These are phyloP conservation scores for Macropis europaea DNA, from an alignment of 2,888 invertebrate genomes.

Conservation along the genomic window DNA sequence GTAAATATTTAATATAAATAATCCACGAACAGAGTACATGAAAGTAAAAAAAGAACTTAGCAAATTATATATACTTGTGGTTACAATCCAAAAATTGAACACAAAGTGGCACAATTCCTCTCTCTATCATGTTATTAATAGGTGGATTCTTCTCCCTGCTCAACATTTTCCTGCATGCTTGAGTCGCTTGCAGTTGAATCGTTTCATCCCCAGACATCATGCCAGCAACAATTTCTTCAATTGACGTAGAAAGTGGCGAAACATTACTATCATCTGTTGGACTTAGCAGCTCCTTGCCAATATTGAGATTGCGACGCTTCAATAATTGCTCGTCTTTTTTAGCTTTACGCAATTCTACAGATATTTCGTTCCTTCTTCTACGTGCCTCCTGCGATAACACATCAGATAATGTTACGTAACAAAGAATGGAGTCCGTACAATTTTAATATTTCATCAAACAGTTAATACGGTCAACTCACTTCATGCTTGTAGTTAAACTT, in stretches of 20 bases:
- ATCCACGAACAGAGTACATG: not conserved
- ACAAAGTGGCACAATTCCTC: slow-evolving; percentile 91
- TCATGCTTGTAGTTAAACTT: slow-evolving; percentile 90
- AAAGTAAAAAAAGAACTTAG: not conserved
- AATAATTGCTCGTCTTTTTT: slow-evolving; percentile 96
- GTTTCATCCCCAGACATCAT: slow-evolving; percentile 85
- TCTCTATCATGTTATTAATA: slow-evolving; percentile 90
- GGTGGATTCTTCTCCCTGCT: slow-evolving; percentile 95
- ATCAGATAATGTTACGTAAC: not conserved
- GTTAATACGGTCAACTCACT: slow-evolving; percentile 80
- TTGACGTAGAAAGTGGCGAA: slow-evolving; percentile 81
- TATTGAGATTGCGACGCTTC: slow-evolving; percentile 91
- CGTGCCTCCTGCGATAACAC: slow-evolving; percentile 87
- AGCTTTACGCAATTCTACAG: slow-evolving; percentile 94
- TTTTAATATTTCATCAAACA: not conserved
- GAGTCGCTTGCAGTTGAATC: slow-evolving; percentile 86
- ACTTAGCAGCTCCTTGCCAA: slow-evolving; percentile 79
- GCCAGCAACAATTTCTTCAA: slow-evolving; percentile 87
- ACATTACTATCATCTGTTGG: slow-evolving; percentile 80
- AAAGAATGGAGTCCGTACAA: not conserved
- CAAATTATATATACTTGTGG: slow-evolving; percentile 84
- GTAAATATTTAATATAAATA: slow-evolving; percentile 30
- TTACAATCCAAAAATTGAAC: slow-evolving; percentile 87
- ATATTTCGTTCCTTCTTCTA: slow-evolving; percentile 92
- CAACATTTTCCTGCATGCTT: slow-evolving; percentile 92